Conservation (phyloP, 1,140 invertebrate genomes). For the Trichogramma pretiosum region DNA sequence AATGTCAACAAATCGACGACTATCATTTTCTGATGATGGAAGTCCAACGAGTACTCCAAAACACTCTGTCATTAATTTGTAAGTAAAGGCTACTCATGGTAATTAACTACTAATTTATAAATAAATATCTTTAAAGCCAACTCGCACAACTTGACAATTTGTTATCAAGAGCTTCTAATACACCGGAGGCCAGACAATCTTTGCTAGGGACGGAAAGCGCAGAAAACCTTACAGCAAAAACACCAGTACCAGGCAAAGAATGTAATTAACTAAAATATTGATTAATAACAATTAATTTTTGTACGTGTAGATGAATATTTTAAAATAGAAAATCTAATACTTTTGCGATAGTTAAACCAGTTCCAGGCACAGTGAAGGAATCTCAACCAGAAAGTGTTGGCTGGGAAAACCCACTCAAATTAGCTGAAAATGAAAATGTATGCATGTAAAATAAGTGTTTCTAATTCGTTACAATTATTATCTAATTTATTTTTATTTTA, state of each 20-base stretch:
- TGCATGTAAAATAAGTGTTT: too few relatives aligned
- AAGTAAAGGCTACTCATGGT: slow-evolving; percentile 14
- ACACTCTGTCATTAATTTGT: slow-evolving; percentile 32
- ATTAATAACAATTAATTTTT: too few relatives aligned
- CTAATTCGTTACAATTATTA: too few relatives aligned
- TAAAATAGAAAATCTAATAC: too few relatives aligned
- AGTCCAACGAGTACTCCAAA: slow-evolving; percentile 13
- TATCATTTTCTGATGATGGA: slow-evolving; percentile 28
- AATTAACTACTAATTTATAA: neutral
- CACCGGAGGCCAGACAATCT: slow-evolving; percentile 29
- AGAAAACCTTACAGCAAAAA: too few relatives aligned
- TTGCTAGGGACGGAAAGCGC: too few relatives aligned
- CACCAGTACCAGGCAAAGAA: too few relatives aligned
- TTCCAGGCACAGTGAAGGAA: slow-evolving; percentile 32
- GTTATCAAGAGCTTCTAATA: slow-evolving; percentile 29
- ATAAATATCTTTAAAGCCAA: slow-evolving; percentile 19
- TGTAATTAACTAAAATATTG: too few relatives aligned
- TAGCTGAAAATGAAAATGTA: neutral
- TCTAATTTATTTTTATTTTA: too few relatives aligned
- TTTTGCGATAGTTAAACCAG: too few relatives aligned
- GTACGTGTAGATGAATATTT: too few relatives aligned
- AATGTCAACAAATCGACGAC: slow-evolving; percentile 26
- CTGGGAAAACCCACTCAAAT: slow-evolving; percentile 43
- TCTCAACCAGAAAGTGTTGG: slow-evolving; percentile 46
- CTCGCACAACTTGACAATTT: slow-evolving; percentile 34